Conservation (phyloP, 2,113 vertebrate species). For the Tiliqua scincoides region DNA sequence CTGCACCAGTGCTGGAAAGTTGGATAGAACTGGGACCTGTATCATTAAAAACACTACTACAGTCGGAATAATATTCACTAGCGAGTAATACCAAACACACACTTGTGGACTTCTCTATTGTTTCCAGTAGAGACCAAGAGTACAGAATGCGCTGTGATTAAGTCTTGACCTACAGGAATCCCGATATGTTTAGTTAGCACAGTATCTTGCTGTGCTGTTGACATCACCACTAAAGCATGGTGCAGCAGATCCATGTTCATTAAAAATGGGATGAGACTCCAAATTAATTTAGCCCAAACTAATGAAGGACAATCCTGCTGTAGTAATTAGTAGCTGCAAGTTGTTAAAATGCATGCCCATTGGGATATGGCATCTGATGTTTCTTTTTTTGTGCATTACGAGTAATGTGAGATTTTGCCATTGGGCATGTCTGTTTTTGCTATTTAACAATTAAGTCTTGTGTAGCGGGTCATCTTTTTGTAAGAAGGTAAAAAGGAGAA, state of each 20-base stretch:
- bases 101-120: neutral
- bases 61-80: too few species aligned
- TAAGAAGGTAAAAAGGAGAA: neutral
- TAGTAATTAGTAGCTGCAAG: neutral
- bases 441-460: neutral
- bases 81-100: neutral
- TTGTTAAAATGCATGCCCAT: conserved; percentile 41
- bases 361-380: conserved; percentile 37
- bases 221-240: conserved; percentile 19
- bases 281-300: conserved; percentile 43
- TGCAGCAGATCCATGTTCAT: conserved; percentile 22
- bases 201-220: conserved; percentile 37
- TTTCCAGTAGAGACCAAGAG: conserved; percentile 36
- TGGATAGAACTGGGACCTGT: too few species aligned
- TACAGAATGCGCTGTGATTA: conserved; percentile 26
- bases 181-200: conserved; percentile 42
- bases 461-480: neutral
- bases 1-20: too few species aligned
- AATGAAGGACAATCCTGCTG: conserved; percentile 34
- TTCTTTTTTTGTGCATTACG: neutral
- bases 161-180: conserved; percentile 27
- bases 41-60: neutral
- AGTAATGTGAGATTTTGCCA: neutral
- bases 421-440: neutral
- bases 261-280: conserved; percentile 26